Evolutionary conservation across 2,113 vertebrate genomes (phyloP).

Genomic region (Pyrgilauda ruficollis): DNA sequence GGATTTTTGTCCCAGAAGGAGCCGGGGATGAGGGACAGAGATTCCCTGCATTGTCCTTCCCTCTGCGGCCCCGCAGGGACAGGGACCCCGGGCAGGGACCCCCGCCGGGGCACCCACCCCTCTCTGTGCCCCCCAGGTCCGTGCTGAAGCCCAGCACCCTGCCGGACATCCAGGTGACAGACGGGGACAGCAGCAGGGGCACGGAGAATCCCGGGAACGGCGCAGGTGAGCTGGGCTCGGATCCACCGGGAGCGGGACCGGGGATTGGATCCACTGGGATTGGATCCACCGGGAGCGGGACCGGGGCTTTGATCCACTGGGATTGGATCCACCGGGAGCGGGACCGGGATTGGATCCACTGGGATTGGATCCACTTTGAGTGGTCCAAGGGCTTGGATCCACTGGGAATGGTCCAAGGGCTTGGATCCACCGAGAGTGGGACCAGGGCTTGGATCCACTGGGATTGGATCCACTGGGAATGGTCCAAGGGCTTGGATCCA

Average conservation of each 20-base stretch:
- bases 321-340: no score
- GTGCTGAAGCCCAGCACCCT: constrained; percentile 70
- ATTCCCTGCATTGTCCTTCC: fast-evolving
- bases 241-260: no score
- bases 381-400: fast-evolving
- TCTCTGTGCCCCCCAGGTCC: not conserved
- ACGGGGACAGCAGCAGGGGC: not conserved
- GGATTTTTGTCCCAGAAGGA: not conserved
- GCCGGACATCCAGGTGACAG: constrained; percentile 68
- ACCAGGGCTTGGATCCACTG: no score
- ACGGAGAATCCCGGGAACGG: not conserved
- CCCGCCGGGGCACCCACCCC: not conserved
- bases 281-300: no score
- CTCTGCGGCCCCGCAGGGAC: not conserved
- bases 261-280: no score
- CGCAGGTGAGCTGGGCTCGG: not conserved
- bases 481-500: no score
- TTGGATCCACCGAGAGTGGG: no score
- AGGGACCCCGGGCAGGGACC: no score
- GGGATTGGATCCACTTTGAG: fast-evolving
- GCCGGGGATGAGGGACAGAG: not conserved
- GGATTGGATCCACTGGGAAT: no score
- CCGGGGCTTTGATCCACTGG: fast-evolving
- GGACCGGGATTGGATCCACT: no score
- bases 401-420: no score